Conservation (phyloP, 2,888 invertebrate genomes). For the Lamproptera curius region DNA sequence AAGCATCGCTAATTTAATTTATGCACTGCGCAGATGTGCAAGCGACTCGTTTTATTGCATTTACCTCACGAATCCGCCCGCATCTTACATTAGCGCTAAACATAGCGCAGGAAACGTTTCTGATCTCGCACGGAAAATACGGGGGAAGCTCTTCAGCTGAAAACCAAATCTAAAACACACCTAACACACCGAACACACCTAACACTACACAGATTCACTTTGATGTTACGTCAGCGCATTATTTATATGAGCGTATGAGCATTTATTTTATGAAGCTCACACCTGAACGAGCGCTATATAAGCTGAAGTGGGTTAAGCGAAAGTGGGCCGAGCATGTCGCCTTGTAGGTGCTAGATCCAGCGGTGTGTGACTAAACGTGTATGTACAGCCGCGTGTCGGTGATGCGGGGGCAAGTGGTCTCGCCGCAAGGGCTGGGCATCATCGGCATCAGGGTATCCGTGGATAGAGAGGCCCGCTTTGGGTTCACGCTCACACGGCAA, state of each 20-base stretch:
- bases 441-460: constrained; percentile 98
- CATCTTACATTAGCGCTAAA: constrained; percentile 17
- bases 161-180: too few species aligned
- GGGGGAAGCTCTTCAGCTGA: constrained; percentile 1
- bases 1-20: constrained; percentile 20
- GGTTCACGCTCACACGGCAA: constrained; percentile 95
- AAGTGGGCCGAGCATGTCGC: constrained; percentile 42
- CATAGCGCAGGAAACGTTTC: constrained; percentile 21
- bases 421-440: constrained; percentile 96
- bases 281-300: background rate
- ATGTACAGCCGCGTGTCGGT: constrained; percentile 97
- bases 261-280: background rate
- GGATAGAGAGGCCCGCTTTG: constrained; percentile 94
- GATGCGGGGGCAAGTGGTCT: constrained; percentile 97
- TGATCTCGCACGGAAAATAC: constrained; percentile 14
- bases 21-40: constrained; percentile 19
- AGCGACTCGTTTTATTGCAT: constrained; percentile 16
- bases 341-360: constrained; percentile 35
- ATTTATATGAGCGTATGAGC: too few species aligned
- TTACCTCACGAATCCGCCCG: constrained; percentile 17
- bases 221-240: too few species aligned
- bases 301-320: constrained; percentile 5
- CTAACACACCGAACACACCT: too few species aligned
- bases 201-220: background rate
- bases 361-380: constrained; percentile 54